Percentiles rank a stretch among this genome's conserved stretches.
phyloP scores from a whole-genome alignment of 2,797 vertebrate species.

The Chrysocyon brachyurus region DNA sequence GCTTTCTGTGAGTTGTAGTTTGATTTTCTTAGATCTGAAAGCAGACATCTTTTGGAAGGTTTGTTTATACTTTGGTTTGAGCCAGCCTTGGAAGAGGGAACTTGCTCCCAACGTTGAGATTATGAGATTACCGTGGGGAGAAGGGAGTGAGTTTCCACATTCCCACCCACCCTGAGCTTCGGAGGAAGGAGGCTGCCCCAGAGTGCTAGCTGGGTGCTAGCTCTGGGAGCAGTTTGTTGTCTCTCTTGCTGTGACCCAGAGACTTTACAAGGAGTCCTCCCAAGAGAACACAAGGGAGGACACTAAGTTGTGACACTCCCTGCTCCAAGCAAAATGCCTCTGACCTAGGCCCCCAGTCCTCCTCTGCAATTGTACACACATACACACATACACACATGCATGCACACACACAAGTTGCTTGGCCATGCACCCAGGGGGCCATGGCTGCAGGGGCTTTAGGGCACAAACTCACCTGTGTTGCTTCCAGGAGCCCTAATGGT shows the following conservation, averaged over 20 bases:
- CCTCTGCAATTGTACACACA: too few relatives aligned
- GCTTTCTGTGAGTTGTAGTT: not conserved
- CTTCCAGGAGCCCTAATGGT: not conserved
- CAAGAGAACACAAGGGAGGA: not conserved
- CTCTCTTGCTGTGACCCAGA: not conserved
- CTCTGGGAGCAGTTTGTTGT: not conserved
- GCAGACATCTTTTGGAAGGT: not conserved
- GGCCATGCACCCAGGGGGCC: too few relatives aligned
- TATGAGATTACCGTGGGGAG: not conserved
- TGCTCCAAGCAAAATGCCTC: not conserved
- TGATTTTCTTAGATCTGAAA: not conserved
- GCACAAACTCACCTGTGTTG: not conserved
- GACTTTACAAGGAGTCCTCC: not conserved
- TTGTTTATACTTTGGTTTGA: constrained; percentile 21
- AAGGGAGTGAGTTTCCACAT: not conserved
- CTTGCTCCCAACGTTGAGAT: too few relatives aligned
- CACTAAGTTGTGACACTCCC: not conserved
- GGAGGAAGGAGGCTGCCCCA: not conserved
- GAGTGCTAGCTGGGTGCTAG: fast-evolving
- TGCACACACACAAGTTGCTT: fast-evolving
- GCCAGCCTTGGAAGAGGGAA: not conserved
- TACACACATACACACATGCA: not conserved
- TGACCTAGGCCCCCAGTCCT: not conserved
- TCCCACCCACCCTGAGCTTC: not conserved
- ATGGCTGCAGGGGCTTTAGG: fast-evolving